Evolutionary conservation across 2,888 invertebrate species (phyloP), one percentile per base, ranked within the genome.

Genomic region (Myopa tessellatipennis): DNA sequence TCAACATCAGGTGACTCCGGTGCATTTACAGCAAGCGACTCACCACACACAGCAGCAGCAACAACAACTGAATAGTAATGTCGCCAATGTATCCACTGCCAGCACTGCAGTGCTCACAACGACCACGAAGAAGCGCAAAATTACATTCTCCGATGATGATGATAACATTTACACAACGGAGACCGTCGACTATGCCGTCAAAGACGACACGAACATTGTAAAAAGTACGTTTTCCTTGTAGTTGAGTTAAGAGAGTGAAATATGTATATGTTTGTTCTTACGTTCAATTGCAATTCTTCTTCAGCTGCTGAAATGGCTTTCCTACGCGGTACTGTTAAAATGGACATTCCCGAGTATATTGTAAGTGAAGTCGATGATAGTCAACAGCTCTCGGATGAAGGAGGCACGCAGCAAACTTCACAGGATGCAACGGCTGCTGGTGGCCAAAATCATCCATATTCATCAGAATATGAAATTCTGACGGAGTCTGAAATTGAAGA

Each of bases 271-370:
- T 58, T 72, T 12, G 5, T n/a, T 45, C n/a, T 63, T 40, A 73
- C 26, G 65, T 34, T 38, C 6, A 61, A 61, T 8, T 61, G 4
- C 61, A 61, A 26, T 45, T 14, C 5, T 65, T 4, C 0, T 65
- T 36, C 38, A 89, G 89, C 88, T 76, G 87, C 91, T 58, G 89
- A 89, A 87, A 85, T 89, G 85, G 86, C 88, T n/a, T 89, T 88
- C 79, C 82, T 89, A 74, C 87, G 89, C 40, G 89, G 91, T 79
- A 89, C 90, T 78, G 88, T 91, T 26, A 91, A 91, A 85, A 85
- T 91, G 85, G 91, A 91, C 83, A 91, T 91, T 87, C 91, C 91
- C 34, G 91, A 91, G 82, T 91, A 91, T 82, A 88, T 91, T 81
- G 88, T 87, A 4, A 84, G 84, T 55, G 91, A 91, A 81, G 87